Evolutionary conservation across 1,140 invertebrate species (phyloP), one percentile per base, ranked within the genome.

Genomic region (Bombus waltoni): DNA sequence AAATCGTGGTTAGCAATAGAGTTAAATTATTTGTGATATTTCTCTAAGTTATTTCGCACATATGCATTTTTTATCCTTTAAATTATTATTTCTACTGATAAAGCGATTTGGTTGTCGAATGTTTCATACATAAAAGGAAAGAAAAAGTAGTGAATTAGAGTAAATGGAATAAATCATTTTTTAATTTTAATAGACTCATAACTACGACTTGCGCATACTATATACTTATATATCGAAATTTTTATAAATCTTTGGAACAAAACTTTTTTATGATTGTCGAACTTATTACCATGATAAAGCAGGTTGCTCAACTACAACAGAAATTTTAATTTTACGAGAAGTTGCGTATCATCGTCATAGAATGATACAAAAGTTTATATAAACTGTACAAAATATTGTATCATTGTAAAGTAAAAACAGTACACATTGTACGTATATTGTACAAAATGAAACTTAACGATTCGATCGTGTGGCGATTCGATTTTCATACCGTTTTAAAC

Each of bases 1-100:
- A 13, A 53, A 42, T 42, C 32, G 65, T 47, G 72, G 10, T 53
- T 81, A 81, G 47, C 47, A 22, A 53, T 85, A 72, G 32, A 85
- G 66, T 42, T 75, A 25, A 68, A 75, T 77, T 83, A 38, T 35
- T 83, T 85, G 35, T 81, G 70, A 74, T 85, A 85, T 74, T 80
- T 25, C n/a, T 68, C 42, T 10, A 44, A 66, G 59, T 53, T 85
- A 81, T 9, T 74, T n/a, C 13, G 5, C 8, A 22, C 0, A 35
- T 66, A 44, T 57, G 18, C 53, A 84, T 76, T 71, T 84, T 83
- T 59, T 35, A 77, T 83, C 32, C 13, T 15, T 2, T 32, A 70
- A 42, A 68, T 57, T 32, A 32, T 62, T 35, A 28, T 9, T 70
- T 79, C 13, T 59, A 9, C 5, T 38, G 42, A 15, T 15, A 65